Evolutionary conservation across 2,113 vertebrate species (phyloP), one percentile per base, ranked within the genome.

Genomic region (Proteles cristata): DNA sequence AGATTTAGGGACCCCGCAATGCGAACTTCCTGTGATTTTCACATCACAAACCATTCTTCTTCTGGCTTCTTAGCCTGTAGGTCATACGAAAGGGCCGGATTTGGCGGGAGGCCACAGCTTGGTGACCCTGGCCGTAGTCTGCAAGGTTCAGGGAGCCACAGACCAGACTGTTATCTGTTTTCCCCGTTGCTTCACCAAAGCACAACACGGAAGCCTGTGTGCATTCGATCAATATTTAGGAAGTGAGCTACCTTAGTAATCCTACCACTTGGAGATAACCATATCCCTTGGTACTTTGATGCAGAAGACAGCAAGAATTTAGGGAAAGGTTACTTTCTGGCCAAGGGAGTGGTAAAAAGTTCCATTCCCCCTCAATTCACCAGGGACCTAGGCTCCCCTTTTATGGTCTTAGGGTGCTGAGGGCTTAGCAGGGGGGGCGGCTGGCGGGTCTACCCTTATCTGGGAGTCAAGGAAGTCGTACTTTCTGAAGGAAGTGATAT

Each of bases 251-350:
- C 73, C 25, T 96, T 33, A 77, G 50, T 79, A 69, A 90, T 71
- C 33, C 31, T 3, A 7, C 2, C 2, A 0, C 45, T 87, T 0
- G 0, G 69, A 80, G 48, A 90, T 63, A 88, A 55, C 63, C 48
- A 43, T 26, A 25, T 45, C 83, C 39, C 87, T 97, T 87, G 12
- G 35, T 73, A 45, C 4, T 80, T 88, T 48, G n/a, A 33, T 55
- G 48, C 1, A 84, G 63, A 11, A 50, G 11, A 25, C 7, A 33
- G 16, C 35, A 90, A 63, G 39, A 74, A 76, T 23, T 73, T 58
- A 74, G 11, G 5, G 68, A 77, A 92, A 83, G 19, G 12, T 68
- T 95, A 73, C 87, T 96, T 95, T 81, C 76, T 87, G 55, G 89
- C 76, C 2, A 85, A 48, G 25, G 33, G 86, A 45, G n/a, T 77